Percentiles rank a stretch among this genome's conserved stretches.
These are phyloP conservation scores for Siderastrea siderea DNA, from an alignment of 92 coral and sea anemone genomes.

Conservation along the genomic window DNA sequence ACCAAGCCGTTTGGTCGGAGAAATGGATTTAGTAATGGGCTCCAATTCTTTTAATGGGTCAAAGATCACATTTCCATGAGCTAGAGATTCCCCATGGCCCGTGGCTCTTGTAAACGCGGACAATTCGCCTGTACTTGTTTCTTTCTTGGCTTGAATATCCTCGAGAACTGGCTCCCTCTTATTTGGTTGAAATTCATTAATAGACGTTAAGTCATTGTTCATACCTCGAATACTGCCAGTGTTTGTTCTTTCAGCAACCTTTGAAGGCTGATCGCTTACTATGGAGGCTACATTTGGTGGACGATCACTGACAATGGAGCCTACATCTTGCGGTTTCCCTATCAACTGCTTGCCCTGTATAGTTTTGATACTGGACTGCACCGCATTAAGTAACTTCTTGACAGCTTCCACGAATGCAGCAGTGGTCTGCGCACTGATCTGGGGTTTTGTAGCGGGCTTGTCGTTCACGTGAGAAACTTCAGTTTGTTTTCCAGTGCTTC, in stretches of 20 bases:
- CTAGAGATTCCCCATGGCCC: slow-evolving; percentile 3
- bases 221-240: slow-evolving; percentile 41
- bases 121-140: slow-evolving; percentile 11
- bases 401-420: slow-evolving; percentile 57
- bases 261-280: background rate
- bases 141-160: background rate
- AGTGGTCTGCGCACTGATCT: slow-evolving; percentile 27
- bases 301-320: background rate
- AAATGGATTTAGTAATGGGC: slow-evolving; percentile 57
- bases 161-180: slow-evolving; percentile 8
- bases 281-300: slow-evolving; percentile 6
- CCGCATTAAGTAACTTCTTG: slow-evolving; percentile 65
- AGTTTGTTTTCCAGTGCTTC: slow-evolving; percentile 10
- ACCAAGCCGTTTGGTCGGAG: slow-evolving; percentile 41
- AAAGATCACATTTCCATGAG: slow-evolving; percentile 18
- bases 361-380: slow-evolving; percentile 72
- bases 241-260: background rate
- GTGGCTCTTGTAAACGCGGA: slow-evolving; percentile 19
- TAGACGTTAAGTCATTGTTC: background rate
- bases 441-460: slow-evolving; percentile 3
- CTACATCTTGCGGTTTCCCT: slow-evolving; percentile 10
- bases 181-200: background rate
- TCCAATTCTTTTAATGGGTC: slow-evolving; percentile 43
- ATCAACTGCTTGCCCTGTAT: slow-evolving; percentile 49
- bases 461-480: background rate